Evolutionary conservation across 2,888 invertebrate genomes (phyloP).

Genomic region (Mythimna impura): DNA sequence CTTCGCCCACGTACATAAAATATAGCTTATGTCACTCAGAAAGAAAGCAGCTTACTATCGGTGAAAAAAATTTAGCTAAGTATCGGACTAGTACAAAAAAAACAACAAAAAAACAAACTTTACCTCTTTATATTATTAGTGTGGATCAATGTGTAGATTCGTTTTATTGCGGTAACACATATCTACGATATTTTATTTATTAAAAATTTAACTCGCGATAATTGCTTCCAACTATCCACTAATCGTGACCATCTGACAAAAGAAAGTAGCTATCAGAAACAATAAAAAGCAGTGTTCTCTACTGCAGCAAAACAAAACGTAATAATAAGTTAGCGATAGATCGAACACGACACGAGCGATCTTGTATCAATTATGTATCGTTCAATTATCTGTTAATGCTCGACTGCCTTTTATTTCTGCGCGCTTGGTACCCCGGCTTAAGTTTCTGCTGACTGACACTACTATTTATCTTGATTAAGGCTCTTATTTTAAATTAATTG

Average conservation of each 20-base stretch:
- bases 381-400: constrained; percentile 48
- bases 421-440: constrained; percentile 22
- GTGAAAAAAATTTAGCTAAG: no score
- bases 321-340: constrained; percentile 23
- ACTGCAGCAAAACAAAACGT: constrained; percentile 26
- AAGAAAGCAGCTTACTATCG: no score
- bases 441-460: constrained; percentile 25
- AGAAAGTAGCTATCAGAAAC: constrained; percentile 4
- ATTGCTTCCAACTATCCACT: neutral
- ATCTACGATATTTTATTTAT: no score
- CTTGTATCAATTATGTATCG: constrained; percentile 50
- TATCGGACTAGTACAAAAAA: no score
- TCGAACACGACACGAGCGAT: constrained; percentile 41
- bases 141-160: no score
- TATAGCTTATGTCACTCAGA: no score
- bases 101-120: no score
- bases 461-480: constrained; percentile 8
- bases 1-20: no score
- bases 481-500: constrained; percentile 13
- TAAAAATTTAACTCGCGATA: neutral
- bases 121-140: no score
- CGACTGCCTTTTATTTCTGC: constrained; percentile 34
- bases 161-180: no score
- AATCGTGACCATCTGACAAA: neutral
- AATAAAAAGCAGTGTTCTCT: constrained; percentile 9